Evolutionary conservation across 2,888 invertebrate genomes (phyloP).

Genomic region (Andrena haemorrhoa): DNA sequence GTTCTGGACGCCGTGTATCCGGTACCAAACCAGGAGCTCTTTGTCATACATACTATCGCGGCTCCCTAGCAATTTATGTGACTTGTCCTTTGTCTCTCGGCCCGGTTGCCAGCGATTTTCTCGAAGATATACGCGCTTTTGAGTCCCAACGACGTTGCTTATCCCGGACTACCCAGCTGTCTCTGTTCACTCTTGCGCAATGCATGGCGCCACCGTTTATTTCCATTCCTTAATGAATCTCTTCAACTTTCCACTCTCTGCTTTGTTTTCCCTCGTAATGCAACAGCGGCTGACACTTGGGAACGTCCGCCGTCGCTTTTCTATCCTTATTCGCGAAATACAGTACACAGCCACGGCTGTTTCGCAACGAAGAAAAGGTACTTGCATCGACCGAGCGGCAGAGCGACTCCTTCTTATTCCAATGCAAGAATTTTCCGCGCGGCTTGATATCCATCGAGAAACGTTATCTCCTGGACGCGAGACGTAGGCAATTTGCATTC

Average conservation of each 20-base stretch:
- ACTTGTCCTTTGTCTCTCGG: slow-evolving; percentile 41
- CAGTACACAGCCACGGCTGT: background rate
- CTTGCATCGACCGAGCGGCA: background rate
- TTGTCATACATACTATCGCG: slow-evolving; percentile 49
- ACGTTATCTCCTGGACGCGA: background rate
- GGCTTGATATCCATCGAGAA: background rate
- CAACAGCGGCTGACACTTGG: background rate
- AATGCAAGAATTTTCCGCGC: background rate
- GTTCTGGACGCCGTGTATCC: slow-evolving; percentile 34
- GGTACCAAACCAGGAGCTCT: slow-evolving; percentile 25
- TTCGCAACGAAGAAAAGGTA: background rate
- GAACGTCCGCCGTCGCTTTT: background rate
- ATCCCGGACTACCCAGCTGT: background rate
- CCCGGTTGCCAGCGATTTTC: slow-evolving; percentile 40
- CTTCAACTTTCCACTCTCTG: background rate
- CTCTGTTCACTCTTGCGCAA: slow-evolving; percentile 23
- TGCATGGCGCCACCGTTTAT: slow-evolving; percentile 34
- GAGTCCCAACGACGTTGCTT: background rate
- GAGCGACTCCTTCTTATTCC: background rate
- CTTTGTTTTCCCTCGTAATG: background rate
- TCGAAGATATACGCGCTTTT: slow-evolving; percentile 37
- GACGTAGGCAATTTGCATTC: background rate
- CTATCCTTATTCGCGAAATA: background rate
- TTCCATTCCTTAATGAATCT: slow-evolving; percentile 40
- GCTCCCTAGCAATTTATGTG: slow-evolving; percentile 43